A percentile compares a stretch with the other conserved stretches of the same genome.
These are phyloP conservation scores for Mesocricetus auratus DNA, from an alignment of 2,113 vertebrate genomes.

Conservation along the genomic window DNA sequence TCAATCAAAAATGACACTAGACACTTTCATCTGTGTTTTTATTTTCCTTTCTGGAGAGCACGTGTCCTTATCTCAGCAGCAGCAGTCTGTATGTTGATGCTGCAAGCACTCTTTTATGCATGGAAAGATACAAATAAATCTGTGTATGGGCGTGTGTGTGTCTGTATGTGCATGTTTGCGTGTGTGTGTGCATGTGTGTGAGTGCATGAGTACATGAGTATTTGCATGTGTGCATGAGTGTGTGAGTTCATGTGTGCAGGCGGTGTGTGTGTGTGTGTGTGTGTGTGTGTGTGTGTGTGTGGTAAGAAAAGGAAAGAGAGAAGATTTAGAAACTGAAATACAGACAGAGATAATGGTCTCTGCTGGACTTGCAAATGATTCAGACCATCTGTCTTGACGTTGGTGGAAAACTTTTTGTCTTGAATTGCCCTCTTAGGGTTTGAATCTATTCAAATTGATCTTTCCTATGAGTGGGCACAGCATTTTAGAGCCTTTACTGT, in stretches of 20 bases:
- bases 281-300: not conserved
- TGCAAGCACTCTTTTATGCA: constrained; percentile 56
- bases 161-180: not conserved
- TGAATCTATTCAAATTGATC: constrained; percentile 73
- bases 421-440: constrained; percentile 66
- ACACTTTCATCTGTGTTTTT: constrained; percentile 62
- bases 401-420: constrained; percentile 60
- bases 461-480: constrained; percentile 56
- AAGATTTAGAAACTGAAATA: constrained; percentile 12
- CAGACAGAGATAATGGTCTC: not conserved
- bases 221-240: not conserved
- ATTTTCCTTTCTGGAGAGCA: constrained; percentile 26
- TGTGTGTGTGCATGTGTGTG: not conserved
- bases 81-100: constrained; percentile 44
- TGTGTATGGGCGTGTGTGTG: not conserved
- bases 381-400: constrained; percentile 66
- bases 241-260: not conserved
- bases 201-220: too few relatives aligned
- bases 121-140: constrained; percentile 39
- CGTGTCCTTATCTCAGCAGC: not conserved
- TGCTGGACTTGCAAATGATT: constrained; percentile 36
- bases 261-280: not conserved
- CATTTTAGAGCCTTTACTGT: constrained; percentile 64
- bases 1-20: constrained; percentile 60
- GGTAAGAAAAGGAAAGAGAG: not conserved